Base-by-base conservation (phyloP, 2,797 vertebrate genomes). In the Hybognathus amarus region DNA sequence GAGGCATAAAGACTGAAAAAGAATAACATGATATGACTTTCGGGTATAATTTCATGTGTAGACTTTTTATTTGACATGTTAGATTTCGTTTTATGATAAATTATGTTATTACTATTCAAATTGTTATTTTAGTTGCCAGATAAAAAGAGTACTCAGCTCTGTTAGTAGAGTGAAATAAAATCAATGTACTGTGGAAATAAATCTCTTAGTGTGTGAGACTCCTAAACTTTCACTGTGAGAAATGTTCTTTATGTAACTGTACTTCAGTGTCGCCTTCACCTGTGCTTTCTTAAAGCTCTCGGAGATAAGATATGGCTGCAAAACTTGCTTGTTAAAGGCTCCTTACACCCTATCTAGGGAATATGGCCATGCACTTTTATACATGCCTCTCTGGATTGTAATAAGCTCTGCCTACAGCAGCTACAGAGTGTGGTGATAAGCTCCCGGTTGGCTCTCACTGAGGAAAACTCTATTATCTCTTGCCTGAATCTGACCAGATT, bases 401-500 rank as follows among this genome's bases (percentile, higher is more conserved):
- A 66, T 78, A 82, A 61, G 36, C 68, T 79, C 77, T 71, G 70
- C 38, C 69, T 79, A 85, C 69, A 85, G 76, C 42, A 9, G 50
- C 10, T 78, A 76, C 79, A 80, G 63, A 80, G 30, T 77, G 59
- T 77, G 78, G 66, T 22, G 67, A 64, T 77, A 54, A 40, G 71
- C 83, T 88, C 77, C 80, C 77, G 63, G 59, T 79, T 85, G 76
- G 33, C 77, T 77, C 24, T 77, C 36, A 70, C 79, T 83, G 52
- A 77, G 79, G 76, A 63, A n/a, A 84, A 83, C 77, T 83, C 67
- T 22, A 38, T 84, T 56, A 77, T 56, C 38, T 81, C 38, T 85
- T 84, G 82, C 75, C 42, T 2, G 59, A 83, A 87, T 74, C 81
- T 66, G 80, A 67, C 42, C 80, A 24, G 17, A 54, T 74, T 70